Evolutionary conservation across 2,888 invertebrate species (phyloP), one percentile per base, ranked within the genome.

Genomic region (Muscina levida): DNA sequence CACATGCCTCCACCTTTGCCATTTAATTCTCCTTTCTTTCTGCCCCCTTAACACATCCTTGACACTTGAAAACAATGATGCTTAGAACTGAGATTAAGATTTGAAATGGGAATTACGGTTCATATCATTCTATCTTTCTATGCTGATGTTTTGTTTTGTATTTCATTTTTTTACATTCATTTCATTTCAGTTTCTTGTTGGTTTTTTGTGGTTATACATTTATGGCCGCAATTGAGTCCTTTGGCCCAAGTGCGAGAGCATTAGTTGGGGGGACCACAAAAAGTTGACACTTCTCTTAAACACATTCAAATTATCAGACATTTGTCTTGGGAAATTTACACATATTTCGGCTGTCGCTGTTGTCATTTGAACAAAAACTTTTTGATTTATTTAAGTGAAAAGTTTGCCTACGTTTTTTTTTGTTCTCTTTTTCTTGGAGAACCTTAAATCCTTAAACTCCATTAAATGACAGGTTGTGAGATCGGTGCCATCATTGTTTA

Each of bases 381-480:
- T 75, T 62, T 76, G 72, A 79, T 76, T 79, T 79, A 76, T 79
- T 79, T 72, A 72, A 76, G 68, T 68, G 53, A 76, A 75, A 79
- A 79, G 72, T 72, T 79, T 70, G 1, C 31, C 13, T n/a, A 72
- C 37, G 39, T 67, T 59, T 51, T 70, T 46, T 65, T 46, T n/a
- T n/a, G n/a, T n/a, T n/a, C n/a, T n/a, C 31, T 3, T 31, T 8
- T 31, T 31, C 31, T 31, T 31, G n/a, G 31, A 31, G 8, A 31
- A 31, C n/a, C n/a, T n/a, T n/a, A n/a, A n/a, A n/a, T 31, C 31
- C 31, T 31, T 31, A 31, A 5, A 8, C 8, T 31, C 31, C 8
- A 8, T 3, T 31, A 5, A 31, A 31, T 31, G 31, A 31, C 31
- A 31, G 8, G 31, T 8, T 31, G 3, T 31, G 31, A 31, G 31